Evolutionary conservation across 2,113 vertebrate genomes (phyloP).

Genomic region (Hiodon alosoides): DNA sequence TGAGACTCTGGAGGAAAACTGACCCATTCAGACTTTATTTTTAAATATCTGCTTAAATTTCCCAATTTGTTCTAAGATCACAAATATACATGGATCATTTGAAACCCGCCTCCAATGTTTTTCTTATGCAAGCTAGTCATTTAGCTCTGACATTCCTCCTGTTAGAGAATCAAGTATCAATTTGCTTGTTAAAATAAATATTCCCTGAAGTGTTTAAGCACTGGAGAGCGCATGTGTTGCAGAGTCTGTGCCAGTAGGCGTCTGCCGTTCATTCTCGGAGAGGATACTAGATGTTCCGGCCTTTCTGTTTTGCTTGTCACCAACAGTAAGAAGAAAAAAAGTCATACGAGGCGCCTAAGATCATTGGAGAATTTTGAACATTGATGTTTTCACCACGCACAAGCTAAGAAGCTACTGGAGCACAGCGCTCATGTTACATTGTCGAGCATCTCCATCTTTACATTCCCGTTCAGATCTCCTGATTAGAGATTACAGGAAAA

Average conservation of each 20-base stretch:
- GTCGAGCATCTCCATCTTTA: too few species aligned
- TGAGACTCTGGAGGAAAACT: constrained; percentile 3
- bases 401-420: too few species aligned
- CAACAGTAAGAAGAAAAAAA: too few species aligned
- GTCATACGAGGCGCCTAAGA: too few species aligned
- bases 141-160: constrained; percentile 53
- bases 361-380: too few species aligned
- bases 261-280: constrained; percentile 20
- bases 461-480: too few species aligned
- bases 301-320: constrained; percentile 9
- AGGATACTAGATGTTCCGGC: constrained; percentile 13
- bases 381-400: too few species aligned
- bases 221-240: constrained; percentile 42
- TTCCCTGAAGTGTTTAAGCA: constrained; percentile 50
- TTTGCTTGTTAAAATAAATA: constrained; percentile 64
- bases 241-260: constrained; percentile 45
- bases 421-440: too few species aligned
- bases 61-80: constrained; percentile 33
- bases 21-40: constrained; percentile 3
- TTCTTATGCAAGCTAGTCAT: constrained; percentile 50
- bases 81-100: constrained; percentile 31
- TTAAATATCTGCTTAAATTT: constrained; percentile 9
- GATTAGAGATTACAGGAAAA: too few species aligned
- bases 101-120: constrained; percentile 38
- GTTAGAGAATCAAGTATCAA: constrained; percentile 53